Evolutionary conservation across 2,888 invertebrate species (phyloP).

Genomic region (Agrypnus murinus): DNA sequence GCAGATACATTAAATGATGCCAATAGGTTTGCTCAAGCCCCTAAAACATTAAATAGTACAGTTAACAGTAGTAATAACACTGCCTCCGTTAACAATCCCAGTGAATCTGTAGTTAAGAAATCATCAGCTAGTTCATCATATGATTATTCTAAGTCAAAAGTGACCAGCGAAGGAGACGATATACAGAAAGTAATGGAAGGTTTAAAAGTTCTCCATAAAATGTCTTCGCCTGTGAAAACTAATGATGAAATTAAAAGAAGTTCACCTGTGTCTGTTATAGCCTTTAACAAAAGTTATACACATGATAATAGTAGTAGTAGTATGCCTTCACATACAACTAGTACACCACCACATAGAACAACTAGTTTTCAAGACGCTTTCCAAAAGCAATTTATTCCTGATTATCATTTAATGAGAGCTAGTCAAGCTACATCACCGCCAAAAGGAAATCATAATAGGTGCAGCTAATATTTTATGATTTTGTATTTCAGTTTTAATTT

Average conservation of each 20-base stretch:
- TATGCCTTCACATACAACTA: conserved; percentile 29
- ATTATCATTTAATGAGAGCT: conserved; percentile 57
- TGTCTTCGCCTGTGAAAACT: conserved; percentile 66
- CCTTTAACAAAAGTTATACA: conserved; percentile 66
- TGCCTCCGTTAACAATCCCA: conserved; percentile 33
- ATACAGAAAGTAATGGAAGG: conserved; percentile 72
- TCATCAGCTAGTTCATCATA: conserved; percentile 32
- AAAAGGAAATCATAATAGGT: conserved; percentile 67
- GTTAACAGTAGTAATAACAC: conserved; percentile 32
- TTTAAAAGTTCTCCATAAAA: conserved; percentile 71
- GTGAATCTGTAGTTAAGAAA: conserved; percentile 37
- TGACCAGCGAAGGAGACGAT: conserved; percentile 65
- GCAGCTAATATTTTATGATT: conserved; percentile 59
- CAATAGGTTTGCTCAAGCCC: conserved; percentile 38
- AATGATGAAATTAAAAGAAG: conserved; percentile 60
- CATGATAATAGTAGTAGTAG: conserved; percentile 52
- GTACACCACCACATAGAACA: conserved; percentile 24
- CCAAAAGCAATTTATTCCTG: conserved; percentile 67
- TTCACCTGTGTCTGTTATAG: conserved; percentile 68
- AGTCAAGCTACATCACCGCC: conserved; percentile 57
- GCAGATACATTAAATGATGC: conserved; percentile 47
- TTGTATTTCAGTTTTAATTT: conserved; percentile 30
- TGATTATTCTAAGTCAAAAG: conserved; percentile 48
- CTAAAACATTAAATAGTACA: conserved; percentile 36
- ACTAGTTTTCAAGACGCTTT: conserved; percentile 68